Evolutionary conservation across 2,113 vertebrate genomes (phyloP), one percentile per base, ranked within the genome.

Genomic region (Gasterosteus aculeatus): DNA sequence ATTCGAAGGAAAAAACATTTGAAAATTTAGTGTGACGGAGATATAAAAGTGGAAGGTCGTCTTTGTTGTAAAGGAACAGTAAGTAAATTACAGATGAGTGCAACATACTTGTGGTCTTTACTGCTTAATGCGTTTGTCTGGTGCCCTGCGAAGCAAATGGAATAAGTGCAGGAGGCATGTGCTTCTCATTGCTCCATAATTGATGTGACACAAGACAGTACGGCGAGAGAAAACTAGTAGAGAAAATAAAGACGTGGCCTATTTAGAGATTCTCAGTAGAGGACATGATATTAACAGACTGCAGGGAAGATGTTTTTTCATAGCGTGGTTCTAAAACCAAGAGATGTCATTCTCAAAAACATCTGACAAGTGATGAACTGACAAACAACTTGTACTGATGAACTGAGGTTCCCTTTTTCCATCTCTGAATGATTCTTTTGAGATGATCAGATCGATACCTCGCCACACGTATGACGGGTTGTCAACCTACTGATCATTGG

Each of bases 121-220:
- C 41, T 63, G 19, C 49, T 19, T 64, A 53, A 46, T 78, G 61
- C 38, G 31, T 54, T 84, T 41, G 61, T 80, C 75, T 64, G 18
- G 10, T 54, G 66, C 56, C 75, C 84, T 83, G 71, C 63, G 79
- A 83, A 79, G 86, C 89, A 86, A 77, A 91, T 70, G 73, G 81
- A 88, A 88, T 81, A 71, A 83, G 82, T 77, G 79, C 79, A 82
- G 57, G 71, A 83, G 84, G 83, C 89, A 87, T 89, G 85, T 85
- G 81, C 79, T 87, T 79, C 84, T 85, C 84, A 80, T 88, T 26
- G 33, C 87, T 90, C 86, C 66, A 92, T 92, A 91, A 93, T 92
- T 92, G 87, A 92, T 90, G 88, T 86, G 90, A 87, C 79, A 86
- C 78, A 81, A 85, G 88, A 65, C 80, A 78, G 81, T 76, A 69